A percentile compares a stretch with the other conserved stretches of the same genome.
Evolutionary conservation across 2,113 vertebrate genomes (phyloP).

Genomic region (Pseudorasbora parva): DNA sequence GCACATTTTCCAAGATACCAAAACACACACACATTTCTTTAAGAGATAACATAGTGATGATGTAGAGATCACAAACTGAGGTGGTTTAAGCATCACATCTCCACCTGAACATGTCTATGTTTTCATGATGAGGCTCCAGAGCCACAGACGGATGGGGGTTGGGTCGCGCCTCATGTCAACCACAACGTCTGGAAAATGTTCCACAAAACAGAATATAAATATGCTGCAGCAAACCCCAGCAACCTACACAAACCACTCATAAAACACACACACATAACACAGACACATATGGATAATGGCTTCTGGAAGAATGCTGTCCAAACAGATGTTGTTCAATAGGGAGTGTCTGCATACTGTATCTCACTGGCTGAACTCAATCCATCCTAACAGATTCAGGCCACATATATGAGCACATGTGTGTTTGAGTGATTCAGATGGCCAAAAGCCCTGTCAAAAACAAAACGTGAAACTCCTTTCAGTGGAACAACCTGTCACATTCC

Average conservation of each 20-base stretch:
- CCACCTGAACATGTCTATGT: neutral
- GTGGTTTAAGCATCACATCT: neutral
- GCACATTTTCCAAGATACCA: neutral
- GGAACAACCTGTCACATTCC: neutral
- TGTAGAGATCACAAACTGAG: neutral
- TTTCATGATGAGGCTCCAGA: neutral
- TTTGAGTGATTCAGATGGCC: neutral
- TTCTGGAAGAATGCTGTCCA: neutral
- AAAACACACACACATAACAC: conserved; percentile 24
- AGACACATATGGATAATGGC: conserved; percentile 11
- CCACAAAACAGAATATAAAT: conserved; percentile 52
- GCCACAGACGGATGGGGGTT: neutral
- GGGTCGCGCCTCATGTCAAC: conserved; percentile 9
- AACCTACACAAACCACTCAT: conserved; percentile 45
- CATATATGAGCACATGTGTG: neutral
- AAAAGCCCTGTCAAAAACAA: neutral
- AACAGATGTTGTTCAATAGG: neutral
- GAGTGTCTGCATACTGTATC: neutral
- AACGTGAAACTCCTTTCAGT: neutral
- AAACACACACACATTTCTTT: neutral
- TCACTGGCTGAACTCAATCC: neutral
- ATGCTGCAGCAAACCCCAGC: conserved; percentile 55
- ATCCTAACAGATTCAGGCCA: neutral
- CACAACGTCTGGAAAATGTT: conserved; percentile 38
- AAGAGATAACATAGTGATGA: neutral